These are phyloP conservation scores for Theropithecus gelada DNA, from an alignment of 2,113 vertebrate species.

Conservation along the genomic window DNA sequence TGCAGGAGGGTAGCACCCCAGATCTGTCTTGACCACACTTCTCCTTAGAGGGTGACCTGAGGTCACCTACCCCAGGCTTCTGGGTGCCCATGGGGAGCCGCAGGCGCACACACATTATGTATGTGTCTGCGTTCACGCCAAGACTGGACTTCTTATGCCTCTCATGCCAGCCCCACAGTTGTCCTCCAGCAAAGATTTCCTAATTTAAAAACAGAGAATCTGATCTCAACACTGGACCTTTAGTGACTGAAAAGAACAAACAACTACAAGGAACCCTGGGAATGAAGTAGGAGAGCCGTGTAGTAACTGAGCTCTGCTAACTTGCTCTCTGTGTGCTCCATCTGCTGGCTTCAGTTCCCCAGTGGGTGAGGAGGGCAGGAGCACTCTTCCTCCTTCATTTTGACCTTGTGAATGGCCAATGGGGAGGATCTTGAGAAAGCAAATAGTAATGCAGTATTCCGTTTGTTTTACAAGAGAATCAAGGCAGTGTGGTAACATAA, in stretches of 20 bases:
- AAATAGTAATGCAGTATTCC: no score
- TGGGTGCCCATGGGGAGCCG: neutral
- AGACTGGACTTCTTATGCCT: neutral
- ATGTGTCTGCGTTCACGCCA: neutral
- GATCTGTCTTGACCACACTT: neutral
- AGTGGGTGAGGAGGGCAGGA: neutral
- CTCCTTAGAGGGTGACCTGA: neutral
- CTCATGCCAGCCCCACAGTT: neutral
- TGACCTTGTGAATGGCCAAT: neutral
- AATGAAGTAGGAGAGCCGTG: neutral
- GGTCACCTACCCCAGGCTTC: neutral
- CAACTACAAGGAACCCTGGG: neutral
- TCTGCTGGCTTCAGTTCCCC: neutral
- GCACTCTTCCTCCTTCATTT: neutral
- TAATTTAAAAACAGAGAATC: neutral
- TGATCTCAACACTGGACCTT: neutral
- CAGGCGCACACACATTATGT: neutral
- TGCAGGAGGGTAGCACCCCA: neutral
- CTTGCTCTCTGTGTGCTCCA: accelerated
- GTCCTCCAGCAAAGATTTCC: neutral
- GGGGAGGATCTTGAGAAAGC: neutral
- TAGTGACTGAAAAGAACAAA: neutral
- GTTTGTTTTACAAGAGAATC: neutral
- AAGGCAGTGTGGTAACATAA: neutral
- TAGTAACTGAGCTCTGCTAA: neutral